Evolutionary conservation across 2,797 vertebrate species (phyloP), one percentile per base, ranked within the genome.

Genomic region (Hypotaenidia okinawae): DNA sequence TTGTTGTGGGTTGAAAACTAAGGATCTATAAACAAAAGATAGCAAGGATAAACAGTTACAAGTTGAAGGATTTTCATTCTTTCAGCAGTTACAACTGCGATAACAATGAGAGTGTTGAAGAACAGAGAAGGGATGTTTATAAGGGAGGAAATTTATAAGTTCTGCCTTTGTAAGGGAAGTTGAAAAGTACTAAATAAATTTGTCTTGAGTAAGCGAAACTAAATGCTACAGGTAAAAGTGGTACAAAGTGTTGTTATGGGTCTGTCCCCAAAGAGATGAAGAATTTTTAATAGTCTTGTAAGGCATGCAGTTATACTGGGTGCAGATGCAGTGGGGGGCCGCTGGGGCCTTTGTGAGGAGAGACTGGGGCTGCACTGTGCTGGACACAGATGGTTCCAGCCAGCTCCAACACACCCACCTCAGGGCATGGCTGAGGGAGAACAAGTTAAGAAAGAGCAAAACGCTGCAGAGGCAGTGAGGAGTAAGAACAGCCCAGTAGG

Each of bases 31-130:
- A 81, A 73, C 32, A 84, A 59, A 84, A 84, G 33, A 74, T 6
- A 52, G 15, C 23, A 79, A 82, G 14, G n/a, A 63, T 79, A 62
- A 86, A 33, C 16, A 49, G 32, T 24, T 84, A 24, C 5, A 49
- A 16, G 41, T 74, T 92, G 58, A 83, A 69, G 73, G 25, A 63
- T 91, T 83, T 78, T 33, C 11, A 21, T 86, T 81, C 37, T 86
- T 93, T 84, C 23, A 68, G 45, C 54, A 27, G 15, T 54, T 85
- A 45, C 11, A 91, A 83, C 12, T 14, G 13, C 12, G 78, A 23
- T 80, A 83, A 67, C 47, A 79, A 27, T 75, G 37, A 74, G 2
- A 10, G 1, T 59, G 13, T 16, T 64, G 25, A 83, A 87, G 58
- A 87, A 41, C 8, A 80, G 28, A n/a, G 15, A 86, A 11, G 0